These are phyloP conservation scores for Nymphicus hollandicus DNA, from an alignment of 2,113 vertebrate species.

Conservation along the genomic window DNA sequence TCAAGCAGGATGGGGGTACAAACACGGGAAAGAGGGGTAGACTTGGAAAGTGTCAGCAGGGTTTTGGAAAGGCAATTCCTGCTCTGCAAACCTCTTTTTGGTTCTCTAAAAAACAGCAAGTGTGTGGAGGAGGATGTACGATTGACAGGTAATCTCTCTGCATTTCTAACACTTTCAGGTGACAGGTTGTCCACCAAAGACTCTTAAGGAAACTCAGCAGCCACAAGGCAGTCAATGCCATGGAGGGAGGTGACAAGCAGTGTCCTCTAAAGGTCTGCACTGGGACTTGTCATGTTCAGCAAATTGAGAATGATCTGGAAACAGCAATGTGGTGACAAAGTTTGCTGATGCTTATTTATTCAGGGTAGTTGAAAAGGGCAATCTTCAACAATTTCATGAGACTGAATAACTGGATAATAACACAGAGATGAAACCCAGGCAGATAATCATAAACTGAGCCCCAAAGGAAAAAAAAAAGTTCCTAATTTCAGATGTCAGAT, in stretches of 20 bases:
- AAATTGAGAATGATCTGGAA: neutral
- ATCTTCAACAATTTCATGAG: neutral
- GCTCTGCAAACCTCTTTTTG: neutral
- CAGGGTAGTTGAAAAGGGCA: neutral
- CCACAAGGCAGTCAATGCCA: neutral
- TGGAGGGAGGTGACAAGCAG: neutral
- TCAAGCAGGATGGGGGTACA: neutral
- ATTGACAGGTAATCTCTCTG: neutral
- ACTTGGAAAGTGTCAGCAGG: neutral
- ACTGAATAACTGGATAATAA: neutral
- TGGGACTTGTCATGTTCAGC: neutral
- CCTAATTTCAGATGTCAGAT: neutral
- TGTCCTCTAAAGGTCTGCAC: rapidly evolving
- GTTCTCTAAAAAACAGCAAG: neutral
- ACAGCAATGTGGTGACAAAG: neutral
- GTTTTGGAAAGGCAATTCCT: neutral
- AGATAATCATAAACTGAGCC: neutral
- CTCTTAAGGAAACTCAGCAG: neutral
- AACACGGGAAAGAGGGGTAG: neutral
- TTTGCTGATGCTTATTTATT: neutral
- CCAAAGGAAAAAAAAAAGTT: neutral
- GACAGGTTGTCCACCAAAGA: neutral
- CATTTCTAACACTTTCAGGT: neutral
- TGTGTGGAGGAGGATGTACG: neutral
- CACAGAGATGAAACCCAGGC: neutral